Evolutionary conservation across 2,888 invertebrate genomes (phyloP), one percentile per base, ranked within the genome.

Genomic region (Polia nebulosa): DNA sequence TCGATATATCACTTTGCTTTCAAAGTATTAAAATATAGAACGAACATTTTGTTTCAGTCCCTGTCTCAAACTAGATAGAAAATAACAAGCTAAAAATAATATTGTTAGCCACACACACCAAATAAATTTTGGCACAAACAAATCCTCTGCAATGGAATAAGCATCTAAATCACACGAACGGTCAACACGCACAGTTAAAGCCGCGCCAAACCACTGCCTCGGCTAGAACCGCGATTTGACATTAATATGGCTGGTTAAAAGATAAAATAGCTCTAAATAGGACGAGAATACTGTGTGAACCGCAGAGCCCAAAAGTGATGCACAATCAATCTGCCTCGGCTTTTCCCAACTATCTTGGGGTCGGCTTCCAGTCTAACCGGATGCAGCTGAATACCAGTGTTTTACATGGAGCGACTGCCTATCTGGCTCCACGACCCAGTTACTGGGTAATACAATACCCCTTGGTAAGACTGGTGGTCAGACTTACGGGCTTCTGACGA

Each of bases 91-190:
- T 9, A 1, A 2, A n/a, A 51, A n/a, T n/a, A 34, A 49, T 41
- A 20, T 17, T 22, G 8, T 11, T 63, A 64, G 13, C 63, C 29
- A 52, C 44, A 41, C 20, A 68, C n/a, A 51, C 56, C 9, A 51
- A 53, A 70, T 58, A 56, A 57, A 13, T 80, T 34, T 76, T 76
- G 76, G 80, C 71, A 76, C 80, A 41, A 53, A 80, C 77, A 76
- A 80, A 52, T 51, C 20, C 5, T 3, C 67, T 47, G 57, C 76
- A 76, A 22, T 80, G 27, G n/a, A 41, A 76, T 70, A 49, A 32
- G 52, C 63, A 49, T 45, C 63, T 77, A 77, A 77, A 77, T 77
- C 80, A 77, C 62, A 8, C 8, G 29, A n/a, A 44, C 17, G 52
- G 62, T 80, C 56, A 55, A 58, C 56, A 77, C 29, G 70, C 49